These are phyloP conservation scores for Atlantisia rogersi DNA, from an alignment of 2,113 vertebrate species.

Conservation along the genomic window DNA sequence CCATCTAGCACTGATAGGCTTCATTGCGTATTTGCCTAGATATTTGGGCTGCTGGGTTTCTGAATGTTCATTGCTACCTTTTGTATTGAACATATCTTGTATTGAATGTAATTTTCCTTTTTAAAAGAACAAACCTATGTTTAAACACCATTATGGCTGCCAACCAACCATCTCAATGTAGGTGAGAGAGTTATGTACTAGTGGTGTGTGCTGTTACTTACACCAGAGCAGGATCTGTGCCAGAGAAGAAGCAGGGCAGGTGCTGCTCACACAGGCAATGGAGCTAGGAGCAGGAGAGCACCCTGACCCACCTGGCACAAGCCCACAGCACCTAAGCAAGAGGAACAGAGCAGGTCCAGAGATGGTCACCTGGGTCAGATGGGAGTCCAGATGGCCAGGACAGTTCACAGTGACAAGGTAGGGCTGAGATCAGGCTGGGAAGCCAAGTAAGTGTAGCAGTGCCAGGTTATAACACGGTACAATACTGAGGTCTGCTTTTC, in stretches of 20 bases:
- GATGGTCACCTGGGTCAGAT: background rate
- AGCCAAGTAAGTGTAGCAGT: background rate
- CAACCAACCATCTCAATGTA: background rate
- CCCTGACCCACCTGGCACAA: rapidly evolving
- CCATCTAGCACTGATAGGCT: background rate
- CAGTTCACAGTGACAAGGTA: background rate
- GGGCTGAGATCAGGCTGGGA: background rate
- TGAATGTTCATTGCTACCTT: background rate
- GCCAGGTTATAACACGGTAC: background rate
- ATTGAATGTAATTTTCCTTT: background rate
- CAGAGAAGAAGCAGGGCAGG: background rate
- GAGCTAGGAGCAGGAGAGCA: background rate
- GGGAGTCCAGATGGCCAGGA: background rate
- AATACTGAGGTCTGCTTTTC: background rate
- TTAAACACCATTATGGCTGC: background rate
- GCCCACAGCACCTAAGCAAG: background rate
- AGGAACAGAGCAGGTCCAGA: background rate
- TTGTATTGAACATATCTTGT: background rate
- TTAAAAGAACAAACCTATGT: background rate
- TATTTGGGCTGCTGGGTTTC: background rate
- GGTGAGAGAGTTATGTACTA: background rate
- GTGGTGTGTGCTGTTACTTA: background rate
- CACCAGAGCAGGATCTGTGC: background rate
- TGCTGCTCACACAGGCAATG: rapidly evolving
- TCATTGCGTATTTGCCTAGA: background rate